Conservation (phyloP, 2,888 invertebrate species). For the Esperia sulphurella region DNA sequence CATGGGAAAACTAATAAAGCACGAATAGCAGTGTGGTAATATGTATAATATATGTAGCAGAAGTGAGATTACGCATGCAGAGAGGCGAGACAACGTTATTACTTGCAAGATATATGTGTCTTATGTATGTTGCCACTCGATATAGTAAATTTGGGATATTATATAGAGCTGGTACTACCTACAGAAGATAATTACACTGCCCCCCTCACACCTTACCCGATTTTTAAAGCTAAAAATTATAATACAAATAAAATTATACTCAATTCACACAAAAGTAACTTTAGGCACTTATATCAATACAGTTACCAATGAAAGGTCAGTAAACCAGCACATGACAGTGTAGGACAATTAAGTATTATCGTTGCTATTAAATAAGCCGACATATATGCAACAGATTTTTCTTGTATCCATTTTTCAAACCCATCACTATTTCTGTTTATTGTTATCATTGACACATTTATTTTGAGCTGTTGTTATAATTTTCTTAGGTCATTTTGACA, state of each 20-base stretch:
- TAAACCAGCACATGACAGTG: not conserved
- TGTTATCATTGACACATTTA: too few species aligned
- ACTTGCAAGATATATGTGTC: constrained; percentile 5
- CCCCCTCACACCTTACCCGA: too few species aligned
- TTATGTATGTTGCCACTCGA: not conserved
- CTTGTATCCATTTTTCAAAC: too few species aligned
- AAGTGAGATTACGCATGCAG: constrained; percentile 5
- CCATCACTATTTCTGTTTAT: too few species aligned
- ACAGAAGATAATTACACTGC: too few species aligned
- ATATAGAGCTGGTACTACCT: not conserved
- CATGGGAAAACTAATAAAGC: not conserved
- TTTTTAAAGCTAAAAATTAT: not conserved
- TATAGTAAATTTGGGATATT: not conserved
- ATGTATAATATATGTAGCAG: constrained; percentile 1
- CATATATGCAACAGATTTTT: too few species aligned
- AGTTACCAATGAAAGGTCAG: not conserved
- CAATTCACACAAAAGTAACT: too few species aligned
- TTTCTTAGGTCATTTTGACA: too few species aligned
- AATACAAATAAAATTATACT: not conserved
- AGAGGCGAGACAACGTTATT: not conserved
- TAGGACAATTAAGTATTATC: too few species aligned
- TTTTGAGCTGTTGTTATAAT: too few species aligned
- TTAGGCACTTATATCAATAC: not conserved
- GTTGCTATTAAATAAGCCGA: too few species aligned
- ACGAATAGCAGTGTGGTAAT: not conserved